A percentile compares a stretch with the other conserved stretches of the same genome.
Evolutionary conservation across 2,113 vertebrate genomes (phyloP).

Genomic region (Tychaedon coryphoeus): DNA sequence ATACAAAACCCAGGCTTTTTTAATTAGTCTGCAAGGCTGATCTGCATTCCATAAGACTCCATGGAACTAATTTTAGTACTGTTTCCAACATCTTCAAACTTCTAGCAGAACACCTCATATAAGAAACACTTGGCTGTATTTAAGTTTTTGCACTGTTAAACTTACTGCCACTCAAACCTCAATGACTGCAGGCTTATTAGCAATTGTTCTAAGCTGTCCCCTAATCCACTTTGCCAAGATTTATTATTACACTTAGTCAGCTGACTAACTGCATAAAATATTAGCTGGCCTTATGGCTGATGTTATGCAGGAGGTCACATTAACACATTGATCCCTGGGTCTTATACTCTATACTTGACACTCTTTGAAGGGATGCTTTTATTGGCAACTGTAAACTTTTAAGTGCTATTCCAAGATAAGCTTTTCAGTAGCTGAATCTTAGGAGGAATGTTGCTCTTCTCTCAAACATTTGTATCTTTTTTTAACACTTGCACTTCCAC

Average conservation of each 20-base stretch:
- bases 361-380: neutral
- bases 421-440: neutral
- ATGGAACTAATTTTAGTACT: neutral
- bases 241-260: neutral
- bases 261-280: neutral
- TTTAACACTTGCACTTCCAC: neutral
- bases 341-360: neutral
- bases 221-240: neutral
- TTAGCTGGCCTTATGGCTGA: neutral
- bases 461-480: neutral
- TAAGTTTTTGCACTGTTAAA: neutral
- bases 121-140: neutral
- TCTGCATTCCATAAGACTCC: neutral
- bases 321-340: neutral
- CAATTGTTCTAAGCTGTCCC: neutral
- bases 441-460: neutral
- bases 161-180: neutral
- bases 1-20: neutral
- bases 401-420: neutral
- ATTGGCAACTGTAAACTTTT: neutral
- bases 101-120: neutral
- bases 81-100: neutral
- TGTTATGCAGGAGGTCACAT: neutral
- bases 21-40: neutral
- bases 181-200: neutral